Base-by-base conservation (phyloP, 2,888 invertebrate species). In the Dermolepida albohirtum region DNA sequence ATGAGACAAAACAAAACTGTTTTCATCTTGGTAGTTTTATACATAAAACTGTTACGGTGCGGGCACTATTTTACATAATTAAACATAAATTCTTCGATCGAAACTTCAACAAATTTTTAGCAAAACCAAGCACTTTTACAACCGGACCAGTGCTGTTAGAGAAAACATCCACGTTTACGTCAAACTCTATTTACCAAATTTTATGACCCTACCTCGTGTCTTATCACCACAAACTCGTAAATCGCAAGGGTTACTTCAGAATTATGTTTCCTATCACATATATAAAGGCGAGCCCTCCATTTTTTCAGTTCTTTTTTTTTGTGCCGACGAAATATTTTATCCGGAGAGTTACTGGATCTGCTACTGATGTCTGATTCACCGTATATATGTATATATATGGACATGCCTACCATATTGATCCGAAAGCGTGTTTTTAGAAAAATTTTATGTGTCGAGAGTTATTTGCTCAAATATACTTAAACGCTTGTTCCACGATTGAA, bases 161-260 rank as follows among this genome's bases (percentile, higher is more conserved):
- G 17, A 8, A 27, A 50, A 27, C 50, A 27, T 50, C 27, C 50
- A 22, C 22, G 50, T 50, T 50, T 50, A 50, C 50, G 50, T 50
- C 50, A 22, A 34, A 50, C 50, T 50, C 2, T 27, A 17, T 27
- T 22, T 27, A 22, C 27, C 27, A 22, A 59, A 59, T 29, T 59
- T 59, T 59, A 59, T 44, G 59, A 44, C 29, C 12, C 8, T 5
- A 14, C 16, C 44, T 29, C 59, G 44, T 59, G 44, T 44, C 59
- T 59, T 59, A 59, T 59, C 59, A 43, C 59, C 40, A 2, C 44
- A n/a, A 14, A 12, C 44, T 59, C 59, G 29, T 59, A 59, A 59
- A 59, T 59, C 59, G 44, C 59, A 50, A 50, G 50, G 50, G 50
- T 27, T 50, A 27, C 50, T 50, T 27, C 50, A 22, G 27, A 50